A percentile compares a stretch with the other conserved stretches of the same genome.
These are phyloP conservation scores for Tubulanus polymorphus DNA, from an alignment of 2,888 invertebrate species.

Conservation along the genomic window DNA sequence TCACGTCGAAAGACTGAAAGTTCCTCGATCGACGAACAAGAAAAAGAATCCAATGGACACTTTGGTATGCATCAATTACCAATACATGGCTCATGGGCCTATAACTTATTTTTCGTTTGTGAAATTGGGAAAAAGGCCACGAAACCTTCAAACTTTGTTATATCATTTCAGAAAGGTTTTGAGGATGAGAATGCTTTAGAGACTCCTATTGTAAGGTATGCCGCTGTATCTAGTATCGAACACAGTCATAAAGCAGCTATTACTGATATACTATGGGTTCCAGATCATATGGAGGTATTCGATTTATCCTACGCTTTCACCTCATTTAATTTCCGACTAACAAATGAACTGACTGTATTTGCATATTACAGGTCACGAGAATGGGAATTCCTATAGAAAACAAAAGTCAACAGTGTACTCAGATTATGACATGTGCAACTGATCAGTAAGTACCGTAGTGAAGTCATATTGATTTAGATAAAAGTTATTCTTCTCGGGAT, in stretches of 20 bases:
- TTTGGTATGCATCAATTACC: conserved; percentile 38
- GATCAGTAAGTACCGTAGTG: conserved; percentile 52
- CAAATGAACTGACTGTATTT: not conserved
- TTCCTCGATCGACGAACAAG: conserved; percentile 38
- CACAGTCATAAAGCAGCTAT: conserved; percentile 48
- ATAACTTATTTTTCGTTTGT: too few species aligned
- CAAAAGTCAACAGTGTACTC: conserved; percentile 36
- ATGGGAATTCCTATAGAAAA: conserved; percentile 52
- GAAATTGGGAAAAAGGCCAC: too few species aligned
- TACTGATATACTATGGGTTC: conserved; percentile 52
- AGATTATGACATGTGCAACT: conserved; percentile 50
- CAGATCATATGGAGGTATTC: conserved; percentile 51
- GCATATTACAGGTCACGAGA: conserved; percentile 37
- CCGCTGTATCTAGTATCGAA: conserved; percentile 53
- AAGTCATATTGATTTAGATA: too few species aligned
- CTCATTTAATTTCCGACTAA: not conserved
- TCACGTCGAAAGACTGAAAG: conserved; percentile 45
- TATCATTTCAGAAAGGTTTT: conserved; percentile 44
- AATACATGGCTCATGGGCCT: not conserved
- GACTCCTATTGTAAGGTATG: conserved; percentile 50
- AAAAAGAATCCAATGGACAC: conserved; percentile 35
- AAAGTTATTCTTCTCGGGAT: too few species aligned
- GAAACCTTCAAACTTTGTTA: too few species aligned
- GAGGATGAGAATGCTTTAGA: conserved; percentile 51
- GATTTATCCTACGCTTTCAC: not conserved